A percentile compares a stretch with the other conserved stretches of the same genome.
phyloP scores from a whole-genome alignment of 1,140 invertebrate species.

The Physella acuta region DNA sequence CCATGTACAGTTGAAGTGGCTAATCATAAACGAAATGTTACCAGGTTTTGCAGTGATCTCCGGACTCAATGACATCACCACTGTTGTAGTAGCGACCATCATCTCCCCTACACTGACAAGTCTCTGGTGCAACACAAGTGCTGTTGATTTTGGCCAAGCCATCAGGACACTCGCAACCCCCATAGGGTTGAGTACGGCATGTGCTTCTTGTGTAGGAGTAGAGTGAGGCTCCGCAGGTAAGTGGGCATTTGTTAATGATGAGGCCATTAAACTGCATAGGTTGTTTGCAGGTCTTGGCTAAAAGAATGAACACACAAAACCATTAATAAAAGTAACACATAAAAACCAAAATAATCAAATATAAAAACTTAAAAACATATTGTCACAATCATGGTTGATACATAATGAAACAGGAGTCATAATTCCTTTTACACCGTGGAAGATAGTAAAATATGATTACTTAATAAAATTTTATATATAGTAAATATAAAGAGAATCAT shows the following conservation, averaged over 20 bases:
- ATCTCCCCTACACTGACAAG: slow-evolving; percentile 9
- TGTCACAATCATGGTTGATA: too few species aligned
- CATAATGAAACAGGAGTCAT: too few species aligned
- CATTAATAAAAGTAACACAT: too few species aligned
- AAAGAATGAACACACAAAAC: background rate
- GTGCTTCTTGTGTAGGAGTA: background rate
- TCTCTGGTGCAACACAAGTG: slow-evolving; percentile 2
- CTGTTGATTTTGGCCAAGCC: slow-evolving; percentile 18
- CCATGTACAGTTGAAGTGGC: too few species aligned
- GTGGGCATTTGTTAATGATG: slow-evolving; percentile 17
- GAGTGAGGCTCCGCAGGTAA: slow-evolving; percentile 1
- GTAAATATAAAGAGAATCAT: too few species aligned
- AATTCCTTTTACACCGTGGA: too few species aligned
- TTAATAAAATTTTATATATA: too few species aligned
- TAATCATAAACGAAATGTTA: too few species aligned
- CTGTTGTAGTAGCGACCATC: slow-evolving; percentile 4
- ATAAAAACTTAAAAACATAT: too few species aligned
- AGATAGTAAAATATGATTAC: too few species aligned
- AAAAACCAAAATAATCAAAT: too few species aligned
- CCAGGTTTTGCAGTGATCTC: slow-evolving; percentile 3
- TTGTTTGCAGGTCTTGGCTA: slow-evolving; percentile 1
- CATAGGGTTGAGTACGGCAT: background rate
- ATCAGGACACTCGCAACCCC: slow-evolving; percentile 10
- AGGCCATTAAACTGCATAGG: slow-evolving; percentile 7
- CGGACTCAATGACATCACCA: slow-evolving; percentile 1